Base-by-base conservation (phyloP, 2,888 invertebrate genomes). In the Diplazon laetatorius region DNA sequence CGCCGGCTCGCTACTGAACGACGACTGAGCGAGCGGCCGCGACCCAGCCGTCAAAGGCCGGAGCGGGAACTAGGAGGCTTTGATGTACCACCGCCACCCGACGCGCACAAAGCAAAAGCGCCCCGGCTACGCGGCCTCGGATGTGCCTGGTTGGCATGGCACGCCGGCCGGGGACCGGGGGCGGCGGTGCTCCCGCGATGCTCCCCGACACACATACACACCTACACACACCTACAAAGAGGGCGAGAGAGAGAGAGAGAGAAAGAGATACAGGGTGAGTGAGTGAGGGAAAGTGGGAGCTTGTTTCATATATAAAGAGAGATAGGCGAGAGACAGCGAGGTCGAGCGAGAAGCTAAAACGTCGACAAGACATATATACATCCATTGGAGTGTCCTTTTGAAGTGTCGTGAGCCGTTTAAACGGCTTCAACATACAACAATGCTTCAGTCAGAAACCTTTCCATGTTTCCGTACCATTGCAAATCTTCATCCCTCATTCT, bases 21-120 rank as follows among this genome's bases (percentile, higher is more conserved):
- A 88, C 89, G 89, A 90, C 90, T 90, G 90, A 90, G 87, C 87
- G 87, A 85, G 86, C 87, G 87, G 87, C 87, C 87, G 88, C 89
- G 89, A 88, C 88, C 87, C 88, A 87, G 83, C 87, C 90, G 88
- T 89, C 90, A 89, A 90, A 90, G 89, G 89, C 89, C 88, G 88
- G 87, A 88, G 88, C 87, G 88, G 87, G 86, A 89, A 88, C 89
- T 88, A 86, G 88, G 88, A 88, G 87, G 90, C 90, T 90, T 90
- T 90, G 90, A 90, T 90, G 89, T 90, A 87, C 88, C 89, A 88
- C 89, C 89, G 88, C 90, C 89, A 88, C 90, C 86, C 88, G 88
- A 86, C 88, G 90, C 90, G 88, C 89, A 89, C 89, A 89, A 89
- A 89, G 89, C 89, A 86, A 87, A 87, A 88, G 88, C 89, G 86